Evolutionary conservation across 2,888 invertebrate species (phyloP), one percentile per base, ranked within the genome.

Genomic region (Patella pellucida): DNA sequence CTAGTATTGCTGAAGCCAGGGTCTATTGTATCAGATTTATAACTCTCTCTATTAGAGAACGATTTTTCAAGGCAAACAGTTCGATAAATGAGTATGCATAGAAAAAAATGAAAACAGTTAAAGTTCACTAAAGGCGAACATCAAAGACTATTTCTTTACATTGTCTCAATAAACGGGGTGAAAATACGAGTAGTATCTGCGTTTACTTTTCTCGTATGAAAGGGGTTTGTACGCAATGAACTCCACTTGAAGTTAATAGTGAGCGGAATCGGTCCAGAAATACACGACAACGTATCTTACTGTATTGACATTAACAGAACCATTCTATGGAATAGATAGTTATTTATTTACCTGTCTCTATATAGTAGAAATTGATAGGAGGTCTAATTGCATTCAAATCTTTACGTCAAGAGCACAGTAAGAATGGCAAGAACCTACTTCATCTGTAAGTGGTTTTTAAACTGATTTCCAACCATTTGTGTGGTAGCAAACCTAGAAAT

Each of bases 41-140:
- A 62, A 23, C 19, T 19, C 62, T 23, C 62, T 62, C 23, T 62
- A 62, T 62, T 62, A 62, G 23, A 23, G 23, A 62, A 62, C 62
- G 62, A 62, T 62, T 19, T 62, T 62, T 62, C 62, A 62, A 62
- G 62, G 62, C 62, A 62, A 62, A 62, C 19, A 19, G 62, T 11
- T 62, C 62, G 62, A 62, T 62, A 62, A 14, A 11, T 62, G 62
- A 62, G 62, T 62, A 23, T 62, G 62, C 19, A 62, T 19, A 62
- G 62, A 62, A 62, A 62, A 62, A 62, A 62, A 62, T 62, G 62
- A 62, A 62, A 62, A 62, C 62, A 62, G 62, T 62, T 23, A 62
- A 62, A 62, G 62, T 62, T 62, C 62, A 62, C 62, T 62, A 62
- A 62, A 62, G 62, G 19, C 19, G 62, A 62, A 62, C 62, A 62